A percentile compares a stretch with the other conserved stretches of the same genome.
These are phyloP conservation scores for Bombus confusus DNA, from an alignment of 1,140 invertebrate genomes.

Conservation along the genomic window DNA sequence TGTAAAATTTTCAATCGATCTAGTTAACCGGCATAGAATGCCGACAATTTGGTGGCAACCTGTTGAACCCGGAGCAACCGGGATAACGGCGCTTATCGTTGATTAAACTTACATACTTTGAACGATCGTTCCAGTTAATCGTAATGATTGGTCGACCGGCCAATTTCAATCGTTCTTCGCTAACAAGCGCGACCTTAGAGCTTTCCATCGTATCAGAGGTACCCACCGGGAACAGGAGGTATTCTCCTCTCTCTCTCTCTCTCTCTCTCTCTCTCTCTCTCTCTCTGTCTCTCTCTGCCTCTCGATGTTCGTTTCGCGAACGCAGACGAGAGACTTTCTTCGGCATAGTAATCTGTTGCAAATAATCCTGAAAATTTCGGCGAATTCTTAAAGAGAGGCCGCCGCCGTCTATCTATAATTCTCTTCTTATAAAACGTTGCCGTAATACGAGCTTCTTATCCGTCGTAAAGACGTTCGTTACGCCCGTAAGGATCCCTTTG, in stretches of 20 bases:
- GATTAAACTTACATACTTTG: conserved; percentile 42
- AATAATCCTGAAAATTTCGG: background rate
- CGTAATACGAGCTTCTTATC: background rate
- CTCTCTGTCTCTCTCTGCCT: background rate
- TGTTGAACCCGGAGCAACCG: conserved; percentile 32
- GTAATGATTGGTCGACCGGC: conserved; percentile 7
- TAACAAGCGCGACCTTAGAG: conserved; percentile 5
- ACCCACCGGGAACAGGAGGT: background rate
- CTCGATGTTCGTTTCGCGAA: background rate
- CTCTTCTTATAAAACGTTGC: background rate
- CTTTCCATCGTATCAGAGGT: background rate
- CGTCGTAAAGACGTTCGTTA: conserved; percentile 12
- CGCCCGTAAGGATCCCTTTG: conserved; percentile 10
- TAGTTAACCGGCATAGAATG: background rate
- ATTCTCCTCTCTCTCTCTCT: background rate
- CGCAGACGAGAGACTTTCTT: background rate
- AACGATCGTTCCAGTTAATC: conserved; percentile 32
- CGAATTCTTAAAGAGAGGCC: background rate
- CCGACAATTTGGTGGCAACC: conserved; percentile 27
- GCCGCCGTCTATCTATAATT: background rate
- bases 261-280: no score
- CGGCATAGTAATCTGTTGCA: no score
- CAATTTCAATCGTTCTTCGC: conserved; percentile 22
- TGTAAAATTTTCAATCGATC: conserved; percentile 2
- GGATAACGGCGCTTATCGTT: conserved; percentile 31